Conservation (phyloP, 2,113 vertebrate species). For the Thymallus thymallus region DNA sequence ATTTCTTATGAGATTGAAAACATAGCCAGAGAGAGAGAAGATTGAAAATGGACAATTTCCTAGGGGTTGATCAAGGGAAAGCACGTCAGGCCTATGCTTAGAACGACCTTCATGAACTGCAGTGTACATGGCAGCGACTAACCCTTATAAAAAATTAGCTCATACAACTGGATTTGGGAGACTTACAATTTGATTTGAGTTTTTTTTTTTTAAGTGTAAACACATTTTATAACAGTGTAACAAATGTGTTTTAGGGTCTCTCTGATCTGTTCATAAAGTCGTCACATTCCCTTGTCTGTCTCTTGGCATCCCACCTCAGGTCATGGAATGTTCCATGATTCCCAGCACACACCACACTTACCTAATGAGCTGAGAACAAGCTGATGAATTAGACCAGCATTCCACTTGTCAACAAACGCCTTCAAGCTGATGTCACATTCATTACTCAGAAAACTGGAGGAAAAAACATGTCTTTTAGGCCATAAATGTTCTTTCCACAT, state of each 20-base stretch:
- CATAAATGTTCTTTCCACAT: background rate
- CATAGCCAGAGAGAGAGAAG: no score
- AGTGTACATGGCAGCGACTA: no score
- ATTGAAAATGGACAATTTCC: no score
- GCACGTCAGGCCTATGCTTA: no score
- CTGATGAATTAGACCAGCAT: background rate
- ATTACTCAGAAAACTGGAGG: background rate
- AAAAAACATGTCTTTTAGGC: background rate
- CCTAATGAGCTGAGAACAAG: conserved; percentile 3
- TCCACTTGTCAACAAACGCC: no score
- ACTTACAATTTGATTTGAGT: no score
- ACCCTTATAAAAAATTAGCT: no score
- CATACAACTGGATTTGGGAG: no score
- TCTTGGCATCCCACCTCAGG: background rate
- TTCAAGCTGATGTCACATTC: background rate
- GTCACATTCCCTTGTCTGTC: background rate
- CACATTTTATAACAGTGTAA: background rate
- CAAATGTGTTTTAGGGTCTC: background rate
- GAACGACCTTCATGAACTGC: no score
- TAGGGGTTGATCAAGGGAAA: no score
- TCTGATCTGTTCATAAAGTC: background rate
- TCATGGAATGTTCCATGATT: background rate
- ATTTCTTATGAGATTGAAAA: no score
- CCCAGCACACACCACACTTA: background rate
- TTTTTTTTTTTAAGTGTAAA: no score